Evolutionary conservation across 2,113 vertebrate species (phyloP).

Genomic region (Tachuris rubrigastra): DNA sequence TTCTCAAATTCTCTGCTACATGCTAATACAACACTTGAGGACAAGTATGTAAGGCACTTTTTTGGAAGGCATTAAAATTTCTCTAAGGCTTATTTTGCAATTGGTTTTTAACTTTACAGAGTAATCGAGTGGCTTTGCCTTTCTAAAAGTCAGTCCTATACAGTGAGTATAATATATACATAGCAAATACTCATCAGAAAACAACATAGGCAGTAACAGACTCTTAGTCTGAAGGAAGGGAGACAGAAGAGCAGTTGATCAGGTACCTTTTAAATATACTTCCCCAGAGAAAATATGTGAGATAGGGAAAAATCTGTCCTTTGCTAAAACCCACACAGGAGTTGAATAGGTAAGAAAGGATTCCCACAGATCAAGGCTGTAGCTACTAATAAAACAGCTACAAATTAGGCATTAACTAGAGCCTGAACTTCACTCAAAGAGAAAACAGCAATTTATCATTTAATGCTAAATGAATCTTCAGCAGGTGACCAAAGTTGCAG

Average conservation of each 20-base stretch:
- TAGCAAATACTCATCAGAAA: neutral
- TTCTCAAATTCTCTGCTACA: neutral
- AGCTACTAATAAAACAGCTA: neutral
- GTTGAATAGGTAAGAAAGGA: neutral
- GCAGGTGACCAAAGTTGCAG: neutral
- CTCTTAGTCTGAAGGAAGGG: neutral
- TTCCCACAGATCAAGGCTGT: neutral
- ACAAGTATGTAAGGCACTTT: neutral
- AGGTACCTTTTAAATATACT: neutral
- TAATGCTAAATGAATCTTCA: neutral
- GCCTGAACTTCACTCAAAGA: neutral
- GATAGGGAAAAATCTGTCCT: neutral
- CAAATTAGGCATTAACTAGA: neutral
- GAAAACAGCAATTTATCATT: neutral
- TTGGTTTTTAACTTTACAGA: neutral
- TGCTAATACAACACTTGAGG: neutral
- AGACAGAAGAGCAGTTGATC: neutral
- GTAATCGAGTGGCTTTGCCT: neutral
- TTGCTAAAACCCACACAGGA: neutral
- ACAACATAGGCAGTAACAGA: fast-evolving
- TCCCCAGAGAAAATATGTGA: neutral
- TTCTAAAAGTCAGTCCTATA: neutral
- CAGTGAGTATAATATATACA: neutral
- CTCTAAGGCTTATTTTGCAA: neutral
- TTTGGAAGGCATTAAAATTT: neutral